Percentiles rank a stretch among this genome's conserved stretches.
Evolutionary conservation across 2,113 vertebrate genomes (phyloP).

Genomic region (Prinia subflava): DNA sequence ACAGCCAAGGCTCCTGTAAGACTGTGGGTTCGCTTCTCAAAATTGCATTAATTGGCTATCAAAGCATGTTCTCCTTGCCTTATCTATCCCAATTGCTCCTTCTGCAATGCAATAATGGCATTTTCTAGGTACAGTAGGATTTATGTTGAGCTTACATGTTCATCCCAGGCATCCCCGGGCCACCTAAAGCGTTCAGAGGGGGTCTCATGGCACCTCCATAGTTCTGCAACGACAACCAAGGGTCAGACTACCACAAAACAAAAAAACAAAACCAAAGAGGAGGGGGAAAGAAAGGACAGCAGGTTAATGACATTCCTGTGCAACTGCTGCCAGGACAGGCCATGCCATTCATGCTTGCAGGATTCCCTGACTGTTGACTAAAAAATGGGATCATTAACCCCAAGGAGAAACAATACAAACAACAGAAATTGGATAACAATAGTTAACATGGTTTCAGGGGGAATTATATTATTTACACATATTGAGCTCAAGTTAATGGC

Average conservation of each 20-base stretch:
- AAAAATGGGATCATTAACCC: not conserved
- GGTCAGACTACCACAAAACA: constrained; percentile 88
- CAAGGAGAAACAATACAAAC: not conserved
- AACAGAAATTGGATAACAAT: not conserved
- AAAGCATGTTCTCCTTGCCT: not conserved
- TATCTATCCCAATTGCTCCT: not conserved
- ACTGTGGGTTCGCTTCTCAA: not conserved
- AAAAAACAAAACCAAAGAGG: constrained; percentile 84
- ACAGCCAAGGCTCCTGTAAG: not conserved
- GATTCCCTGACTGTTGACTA: constrained; percentile 61
- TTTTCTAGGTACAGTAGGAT: constrained; percentile 5
- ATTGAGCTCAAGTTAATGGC: not conserved
- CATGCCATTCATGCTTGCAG: constrained; percentile 69
- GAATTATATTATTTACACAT: not conserved
- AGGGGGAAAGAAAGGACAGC: constrained; percentile 83
- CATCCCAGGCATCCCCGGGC: constrained; percentile 96
- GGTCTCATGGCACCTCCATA: constrained; percentile 98
- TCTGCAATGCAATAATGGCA: not conserved
- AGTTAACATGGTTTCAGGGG: not conserved
- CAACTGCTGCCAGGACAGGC: constrained; percentile 64
- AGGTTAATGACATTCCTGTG: constrained; percentile 79
- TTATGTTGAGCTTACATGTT: constrained; percentile 86
- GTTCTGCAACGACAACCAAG: constrained; percentile 87
- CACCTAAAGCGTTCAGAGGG: constrained; percentile 94
- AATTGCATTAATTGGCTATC: not conserved